A percentile compares a stretch with the other conserved stretches of the same genome.
phyloP scores from a whole-genome alignment of 2,888 invertebrate species.

The Apamea crenata region DNA sequence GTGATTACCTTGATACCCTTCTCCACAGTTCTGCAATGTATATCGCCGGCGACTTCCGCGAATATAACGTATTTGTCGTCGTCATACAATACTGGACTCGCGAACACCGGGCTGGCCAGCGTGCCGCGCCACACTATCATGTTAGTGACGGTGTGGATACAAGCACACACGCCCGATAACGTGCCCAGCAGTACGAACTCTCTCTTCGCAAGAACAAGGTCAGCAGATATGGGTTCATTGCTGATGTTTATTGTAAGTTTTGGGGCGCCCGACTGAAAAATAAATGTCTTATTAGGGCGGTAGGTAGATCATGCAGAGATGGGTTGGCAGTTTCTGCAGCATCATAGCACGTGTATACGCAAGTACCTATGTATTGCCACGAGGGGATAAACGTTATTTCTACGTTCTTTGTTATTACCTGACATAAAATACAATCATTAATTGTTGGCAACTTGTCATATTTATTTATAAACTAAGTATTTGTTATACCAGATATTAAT shows the following conservation, averaged over 20 bases:
- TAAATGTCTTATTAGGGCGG: background rate
- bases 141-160: constrained; percentile 86
- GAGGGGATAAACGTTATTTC: background rate
- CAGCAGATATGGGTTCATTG: constrained; percentile 88
- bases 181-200: constrained; percentile 88
- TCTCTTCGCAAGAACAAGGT: constrained; percentile 82
- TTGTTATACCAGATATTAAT: background rate
- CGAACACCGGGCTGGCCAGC: constrained; percentile 92
- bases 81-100: constrained; percentile 90
- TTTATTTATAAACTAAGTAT: constrained; percentile 1
- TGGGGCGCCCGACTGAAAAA: constrained; percentile 86
- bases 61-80: constrained; percentile 89
- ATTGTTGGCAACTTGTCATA: constrained; percentile 18
- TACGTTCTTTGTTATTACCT: background rate
- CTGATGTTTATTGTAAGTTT: constrained; percentile 79
- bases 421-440: background rate
- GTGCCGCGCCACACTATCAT: constrained; percentile 91
- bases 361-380: background rate
- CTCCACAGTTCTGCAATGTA: constrained; percentile 88
- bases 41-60: constrained; percentile 89
- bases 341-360: too few species aligned
- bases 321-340: background rate
- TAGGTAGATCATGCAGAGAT: background rate
- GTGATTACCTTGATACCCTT: constrained; percentile 87
- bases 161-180: constrained; percentile 90